Evolutionary conservation across 2,888 invertebrate species (phyloP), one percentile per base, ranked within the genome.

Genomic region (Oscheius sp.): DNA sequence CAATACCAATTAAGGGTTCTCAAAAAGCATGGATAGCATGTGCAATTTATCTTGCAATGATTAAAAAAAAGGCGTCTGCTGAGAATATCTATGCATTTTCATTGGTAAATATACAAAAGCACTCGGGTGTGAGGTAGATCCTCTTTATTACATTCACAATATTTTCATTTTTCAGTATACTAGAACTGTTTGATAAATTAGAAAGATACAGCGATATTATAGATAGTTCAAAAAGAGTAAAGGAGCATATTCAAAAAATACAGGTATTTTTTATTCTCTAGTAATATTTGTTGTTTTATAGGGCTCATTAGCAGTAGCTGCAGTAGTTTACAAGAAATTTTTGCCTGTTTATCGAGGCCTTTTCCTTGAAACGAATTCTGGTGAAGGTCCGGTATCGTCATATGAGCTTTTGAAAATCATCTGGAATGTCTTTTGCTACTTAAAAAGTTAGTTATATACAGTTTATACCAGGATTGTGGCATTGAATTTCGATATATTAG

Each of bases 201-300:
- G 92, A 93, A 86, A 92, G 92, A 85, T 98, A 96, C 96, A 91
- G 92, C 71, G 94, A 94, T 83, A 95, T 97, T 94, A 92, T 94
- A 0, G 91, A 91, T 75, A 90, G 94, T 88, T 91, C 94, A 0
- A 91, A 91, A 79, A 92, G 92, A 67, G 93, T 95, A 86, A 90
- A 92, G 70, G 90, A 91, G 51, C 92, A 92, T 87, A 92, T 96
- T 67, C 69, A 63, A 71, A 90, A 91, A 71, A 88, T 96, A 68
- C 66, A 66, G 49, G 62, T 62, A 56, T 22, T 38, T 2, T 6
- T 33, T 56, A 20, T 12, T 33, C 12, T 2, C 5, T 5, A 22
- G 12, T 12, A 20, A 3, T 44, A 59, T 41, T 17, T 6, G 28
- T 4, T n/a, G 30, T 28, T 8, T 59, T 59, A 5, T 93, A 96